Evolutionary conservation across 2,888 invertebrate species (phyloP).

Genomic region (Iphiclides podalirius): DNA sequence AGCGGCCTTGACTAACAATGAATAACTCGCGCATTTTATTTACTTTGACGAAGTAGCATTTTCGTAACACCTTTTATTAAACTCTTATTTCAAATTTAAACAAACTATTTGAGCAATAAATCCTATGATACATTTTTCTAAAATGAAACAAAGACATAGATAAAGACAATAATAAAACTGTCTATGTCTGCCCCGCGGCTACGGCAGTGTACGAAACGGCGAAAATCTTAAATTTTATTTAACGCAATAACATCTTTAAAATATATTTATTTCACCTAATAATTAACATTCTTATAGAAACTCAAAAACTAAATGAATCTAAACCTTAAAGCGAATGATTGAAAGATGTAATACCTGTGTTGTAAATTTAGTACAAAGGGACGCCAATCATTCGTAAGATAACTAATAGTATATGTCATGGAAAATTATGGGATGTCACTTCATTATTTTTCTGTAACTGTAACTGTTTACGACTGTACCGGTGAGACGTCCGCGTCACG

Average conservation of each 20-base stretch:
- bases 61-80: constrained; percentile 19
- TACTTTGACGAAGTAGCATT: constrained; percentile 27
- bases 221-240: no score
- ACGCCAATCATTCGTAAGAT: constrained; percentile 9
- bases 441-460: constrained; percentile 20
- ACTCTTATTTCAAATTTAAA: no score
- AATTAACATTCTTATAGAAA: no score
- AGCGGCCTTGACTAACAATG: constrained; percentile 39
- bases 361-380: constrained; percentile 4
- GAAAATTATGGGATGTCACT: constrained; percentile 19
- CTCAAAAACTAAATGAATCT: neutral
- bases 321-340: neutral
- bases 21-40: constrained; percentile 30
- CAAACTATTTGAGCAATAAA: no score
- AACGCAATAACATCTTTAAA: no score
- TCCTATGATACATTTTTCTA: no score
- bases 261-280: no score
- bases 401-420: constrained; percentile 20
- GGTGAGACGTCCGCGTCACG: constrained; percentile 52
- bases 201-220: no score
- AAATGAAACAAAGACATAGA: no score
- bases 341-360: neutral
- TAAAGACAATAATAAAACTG: no score
- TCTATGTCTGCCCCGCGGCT: no score
- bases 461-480: constrained; percentile 30